Conservation (phyloP, 2,113 vertebrate genomes). For the Merops nubicus region DNA sequence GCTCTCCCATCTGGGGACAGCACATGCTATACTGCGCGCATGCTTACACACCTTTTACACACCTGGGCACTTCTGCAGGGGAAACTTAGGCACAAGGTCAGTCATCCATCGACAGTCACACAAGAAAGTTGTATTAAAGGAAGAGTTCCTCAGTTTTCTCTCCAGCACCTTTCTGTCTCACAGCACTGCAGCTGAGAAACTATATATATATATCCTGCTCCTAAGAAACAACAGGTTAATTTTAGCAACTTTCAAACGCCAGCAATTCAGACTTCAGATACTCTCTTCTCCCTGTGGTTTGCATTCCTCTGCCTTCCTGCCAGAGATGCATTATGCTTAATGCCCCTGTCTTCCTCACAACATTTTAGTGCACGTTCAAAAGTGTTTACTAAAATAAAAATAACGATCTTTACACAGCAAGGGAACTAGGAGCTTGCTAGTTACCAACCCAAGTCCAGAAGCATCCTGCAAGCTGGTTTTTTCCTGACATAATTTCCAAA, state of each 20-base stretch:
- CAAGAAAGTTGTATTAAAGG: accelerated
- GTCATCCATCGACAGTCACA: no score
- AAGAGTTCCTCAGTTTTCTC: not conserved
- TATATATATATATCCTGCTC: not conserved
- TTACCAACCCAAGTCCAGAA: not conserved
- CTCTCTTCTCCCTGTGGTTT: not conserved
- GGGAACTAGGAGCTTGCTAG: not conserved
- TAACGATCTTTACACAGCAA: not conserved
- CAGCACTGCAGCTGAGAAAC: not conserved
- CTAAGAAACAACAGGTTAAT: conserved; percentile 6
- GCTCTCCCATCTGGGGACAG: accelerated
- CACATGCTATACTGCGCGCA: accelerated
- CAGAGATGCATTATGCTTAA: not conserved
- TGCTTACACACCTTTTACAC: not conserved
- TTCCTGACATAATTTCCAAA: not conserved
- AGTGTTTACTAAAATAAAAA: not conserved
- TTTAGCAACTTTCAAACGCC: not conserved
- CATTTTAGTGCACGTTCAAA: not conserved
- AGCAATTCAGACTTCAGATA: not conserved
- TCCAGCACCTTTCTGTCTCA: not conserved
- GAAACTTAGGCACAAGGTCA: not conserved
- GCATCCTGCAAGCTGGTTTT: not conserved
- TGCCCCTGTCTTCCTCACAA: not conserved
- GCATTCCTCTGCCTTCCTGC: not conserved
- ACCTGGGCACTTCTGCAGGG: not conserved